These are phyloP conservation scores for Oeneis ivallda DNA, from an alignment of 2,888 invertebrate species.

Conservation along the genomic window DNA sequence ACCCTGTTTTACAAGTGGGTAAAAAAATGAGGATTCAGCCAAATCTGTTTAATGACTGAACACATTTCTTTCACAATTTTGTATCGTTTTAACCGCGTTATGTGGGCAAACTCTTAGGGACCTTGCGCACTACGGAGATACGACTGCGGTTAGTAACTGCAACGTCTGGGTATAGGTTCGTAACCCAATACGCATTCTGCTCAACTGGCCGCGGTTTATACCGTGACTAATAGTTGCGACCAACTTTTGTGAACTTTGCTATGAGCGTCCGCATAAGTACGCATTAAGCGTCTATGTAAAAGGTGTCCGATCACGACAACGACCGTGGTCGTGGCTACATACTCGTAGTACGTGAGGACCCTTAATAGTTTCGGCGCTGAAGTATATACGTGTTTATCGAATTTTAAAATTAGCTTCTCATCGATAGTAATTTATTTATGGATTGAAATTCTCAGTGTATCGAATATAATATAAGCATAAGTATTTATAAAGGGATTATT, in stretches of 20 bases:
- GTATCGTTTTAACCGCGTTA: not conserved
- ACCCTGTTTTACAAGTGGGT: not conserved
- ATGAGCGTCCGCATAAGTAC: no score
- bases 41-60: not conserved
- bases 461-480: constrained; percentile 28
- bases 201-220: no score
- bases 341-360: no score
- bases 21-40: not conserved
- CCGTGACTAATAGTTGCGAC: no score
- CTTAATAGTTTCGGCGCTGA: constrained; percentile 1
- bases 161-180: no score
- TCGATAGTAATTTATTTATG: constrained; percentile 14
- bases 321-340: no score
- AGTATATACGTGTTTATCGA: constrained; percentile 5
- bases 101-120: constrained; percentile 2
- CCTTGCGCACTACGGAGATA: no score
- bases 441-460: constrained; percentile 32
- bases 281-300: no score
- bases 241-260: no score
- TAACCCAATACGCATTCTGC: no score
- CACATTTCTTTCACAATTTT: not conserved
- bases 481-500: constrained; percentile 37
- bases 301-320: no score
- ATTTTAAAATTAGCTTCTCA: constrained; percentile 9
- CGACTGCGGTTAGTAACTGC: no score